Percentiles rank a stretch among this genome's conserved stretches.
Conservation (phyloP, 1,140 invertebrate species). For the Heliconius himera region DNA sequence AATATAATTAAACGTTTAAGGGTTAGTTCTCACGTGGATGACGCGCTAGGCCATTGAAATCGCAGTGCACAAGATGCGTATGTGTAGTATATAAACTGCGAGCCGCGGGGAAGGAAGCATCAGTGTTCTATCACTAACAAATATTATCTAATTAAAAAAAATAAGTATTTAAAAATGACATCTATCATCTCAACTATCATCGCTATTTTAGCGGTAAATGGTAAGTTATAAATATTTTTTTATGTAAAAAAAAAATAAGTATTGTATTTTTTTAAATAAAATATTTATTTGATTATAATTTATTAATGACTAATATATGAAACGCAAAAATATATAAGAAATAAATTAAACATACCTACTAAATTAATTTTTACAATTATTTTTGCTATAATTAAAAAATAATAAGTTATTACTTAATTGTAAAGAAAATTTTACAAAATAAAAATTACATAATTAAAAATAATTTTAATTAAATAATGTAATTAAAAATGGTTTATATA, state of each 20-base stretch:
- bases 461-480: constrained; percentile 5
- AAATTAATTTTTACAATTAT: no score
- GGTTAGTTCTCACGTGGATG: constrained; percentile 69
- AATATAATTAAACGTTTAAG: constrained; percentile 36
- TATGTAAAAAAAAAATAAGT: constrained; percentile 33
- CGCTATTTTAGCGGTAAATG: constrained; percentile 62
- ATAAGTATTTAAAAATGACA: constrained; percentile 48
- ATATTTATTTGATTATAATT: background rate
- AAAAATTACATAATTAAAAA: no score
- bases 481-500: background rate
- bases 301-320: no score
- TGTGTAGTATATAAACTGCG: constrained; percentile 74
- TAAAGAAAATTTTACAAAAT: background rate
- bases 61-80: constrained; percentile 58
- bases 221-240: constrained; percentile 50
- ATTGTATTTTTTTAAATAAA: background rate
- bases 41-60: constrained; percentile 72
- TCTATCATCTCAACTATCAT: constrained; percentile 46
- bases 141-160: constrained; percentile 35
- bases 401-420: no score
- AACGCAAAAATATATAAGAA: no score
- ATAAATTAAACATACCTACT: no score
- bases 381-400: no score
- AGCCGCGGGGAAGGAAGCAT: constrained; percentile 61
- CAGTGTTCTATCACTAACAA: constrained; percentile 45